Evolutionary conservation across 2,797 vertebrate genomes (phyloP).

Genomic region (Muscicapa comitata): DNA sequence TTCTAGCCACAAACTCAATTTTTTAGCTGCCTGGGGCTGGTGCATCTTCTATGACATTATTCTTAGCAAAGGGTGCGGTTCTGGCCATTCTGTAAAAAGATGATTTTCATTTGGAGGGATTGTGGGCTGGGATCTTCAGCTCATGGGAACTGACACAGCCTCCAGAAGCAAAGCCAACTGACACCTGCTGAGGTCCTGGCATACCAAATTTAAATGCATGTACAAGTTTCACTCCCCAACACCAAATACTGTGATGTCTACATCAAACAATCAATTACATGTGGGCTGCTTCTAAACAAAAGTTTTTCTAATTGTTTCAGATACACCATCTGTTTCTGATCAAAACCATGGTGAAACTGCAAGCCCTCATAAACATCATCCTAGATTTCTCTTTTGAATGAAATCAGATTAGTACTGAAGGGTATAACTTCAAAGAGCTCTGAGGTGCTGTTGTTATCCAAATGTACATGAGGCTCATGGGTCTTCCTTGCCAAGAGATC

Average conservation of each 20-base stretch:
- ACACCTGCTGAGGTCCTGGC: slow-evolving; percentile 10
- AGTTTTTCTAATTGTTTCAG: slow-evolving; percentile 58
- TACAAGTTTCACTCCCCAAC: neutral
- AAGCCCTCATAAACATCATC: slow-evolving; percentile 33
- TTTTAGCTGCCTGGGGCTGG: neutral
- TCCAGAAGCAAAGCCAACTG: neutral
- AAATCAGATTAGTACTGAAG: slow-evolving; percentile 30
- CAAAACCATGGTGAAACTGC: slow-evolving; percentile 39
- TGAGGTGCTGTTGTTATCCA: neutral
- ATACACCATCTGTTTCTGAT: slow-evolving; percentile 61
- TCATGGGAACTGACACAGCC: neutral
- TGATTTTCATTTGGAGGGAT: neutral
- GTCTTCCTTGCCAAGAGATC: neutral
- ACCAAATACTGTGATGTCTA: slow-evolving; percentile 34
- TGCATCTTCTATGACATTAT: neutral
- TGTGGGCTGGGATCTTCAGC: neutral
- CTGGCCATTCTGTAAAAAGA: neutral
- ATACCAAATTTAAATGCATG: neutral
- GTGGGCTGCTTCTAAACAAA: slow-evolving; percentile 55
- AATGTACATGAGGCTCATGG: neutral
- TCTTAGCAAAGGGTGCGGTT: neutral
- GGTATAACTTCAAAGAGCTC: slow-evolving; percentile 18
- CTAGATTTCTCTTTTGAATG: slow-evolving; percentile 30
- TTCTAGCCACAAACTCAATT: neutral
- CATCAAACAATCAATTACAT: slow-evolving; percentile 39